Evolutionary conservation across 2,888 invertebrate genomes (phyloP).

Genomic region (Chromoteleia sp.): DNA sequence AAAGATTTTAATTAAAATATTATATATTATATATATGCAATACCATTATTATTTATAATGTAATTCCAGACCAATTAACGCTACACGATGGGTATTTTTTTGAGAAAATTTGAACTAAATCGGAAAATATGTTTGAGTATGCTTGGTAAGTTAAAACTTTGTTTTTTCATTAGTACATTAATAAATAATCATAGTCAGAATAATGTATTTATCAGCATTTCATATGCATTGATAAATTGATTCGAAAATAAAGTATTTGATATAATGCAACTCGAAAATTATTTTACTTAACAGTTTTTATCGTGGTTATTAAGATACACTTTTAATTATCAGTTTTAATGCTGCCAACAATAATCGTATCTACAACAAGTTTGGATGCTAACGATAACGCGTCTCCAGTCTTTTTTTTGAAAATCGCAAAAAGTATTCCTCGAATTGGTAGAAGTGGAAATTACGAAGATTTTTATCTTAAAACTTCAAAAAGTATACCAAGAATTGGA

Average conservation of each 20-base stretch:
- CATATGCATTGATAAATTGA: slow-evolving; percentile 3
- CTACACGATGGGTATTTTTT: neutral
- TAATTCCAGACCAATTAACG: no score
- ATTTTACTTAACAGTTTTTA: no score
- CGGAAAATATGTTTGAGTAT: neutral
- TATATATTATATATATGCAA: no score
- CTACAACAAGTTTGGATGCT: slow-evolving; percentile 4
- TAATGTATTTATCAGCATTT: no score
- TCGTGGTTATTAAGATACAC: no score
- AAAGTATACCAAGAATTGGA: slow-evolving; percentile 75
- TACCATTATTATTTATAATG: no score
- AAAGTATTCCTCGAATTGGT: slow-evolving; percentile 79
- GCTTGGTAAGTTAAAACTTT: slow-evolving; percentile 10
- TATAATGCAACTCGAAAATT: no score
- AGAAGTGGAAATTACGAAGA: slow-evolving; percentile 78
- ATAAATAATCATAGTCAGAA: no score
- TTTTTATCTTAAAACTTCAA: slow-evolving; percentile 76
- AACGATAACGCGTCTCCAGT: slow-evolving; percentile 75
- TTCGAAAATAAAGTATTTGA: no score
- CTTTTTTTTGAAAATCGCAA: slow-evolving; percentile 82
- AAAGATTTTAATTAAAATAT: no score
- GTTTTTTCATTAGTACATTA: neutral
- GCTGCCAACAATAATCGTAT: slow-evolving; percentile 7
- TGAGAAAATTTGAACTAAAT: neutral
- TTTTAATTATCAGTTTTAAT: slow-evolving; percentile 12